A percentile compares a stretch with the other conserved stretches of the same genome.
These are phyloP conservation scores for Gracilinanus agilis DNA, from an alignment of 2,113 vertebrate genomes.

Conservation along the genomic window DNA sequence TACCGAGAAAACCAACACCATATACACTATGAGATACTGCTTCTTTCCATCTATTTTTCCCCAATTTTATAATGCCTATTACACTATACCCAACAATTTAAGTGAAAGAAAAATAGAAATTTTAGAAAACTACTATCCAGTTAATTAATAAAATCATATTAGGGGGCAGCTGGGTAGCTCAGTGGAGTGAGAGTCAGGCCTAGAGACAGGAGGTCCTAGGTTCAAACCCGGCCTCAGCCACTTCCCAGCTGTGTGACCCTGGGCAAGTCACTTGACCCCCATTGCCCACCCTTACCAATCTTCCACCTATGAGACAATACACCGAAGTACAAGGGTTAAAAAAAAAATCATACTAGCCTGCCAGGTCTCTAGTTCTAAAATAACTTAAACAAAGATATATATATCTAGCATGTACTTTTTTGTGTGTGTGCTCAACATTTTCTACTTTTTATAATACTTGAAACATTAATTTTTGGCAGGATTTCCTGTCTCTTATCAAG, in stretches of 20 bases:
- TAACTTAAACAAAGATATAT: background rate
- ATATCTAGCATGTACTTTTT: slow-evolving; percentile 27
- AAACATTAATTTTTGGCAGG: slow-evolving; percentile 54
- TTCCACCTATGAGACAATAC: too few species aligned
- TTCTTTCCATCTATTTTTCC: background rate
- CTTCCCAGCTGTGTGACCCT: too few species aligned
- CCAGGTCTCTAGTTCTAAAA: slow-evolving; percentile 9
- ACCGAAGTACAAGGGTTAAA: too few species aligned
- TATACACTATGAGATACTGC: background rate
- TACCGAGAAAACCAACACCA: background rate
- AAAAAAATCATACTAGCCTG: slow-evolving; percentile 18
- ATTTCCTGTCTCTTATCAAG: slow-evolving; percentile 60
- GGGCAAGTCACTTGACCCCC: too few species aligned
- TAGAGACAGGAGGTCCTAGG: too few species aligned
- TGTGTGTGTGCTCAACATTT: slow-evolving; percentile 21
- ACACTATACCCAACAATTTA: slow-evolving; percentile 31
- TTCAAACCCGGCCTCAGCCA: too few species aligned
- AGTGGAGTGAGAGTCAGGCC: too few species aligned
- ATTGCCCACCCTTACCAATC: too few species aligned
- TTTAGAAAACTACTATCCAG: background rate
- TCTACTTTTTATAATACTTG: slow-evolving; percentile 40
- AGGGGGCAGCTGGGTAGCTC: too few species aligned
- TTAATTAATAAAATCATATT: slow-evolving; percentile 20
- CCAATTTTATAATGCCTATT: slow-evolving; percentile 35
- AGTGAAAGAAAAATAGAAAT: slow-evolving; percentile 7